A percentile compares a stretch with the other conserved stretches of the same genome.
phyloP scores from a whole-genome alignment of 2,888 invertebrate species.

The Boloria euphrosyne region DNA sequence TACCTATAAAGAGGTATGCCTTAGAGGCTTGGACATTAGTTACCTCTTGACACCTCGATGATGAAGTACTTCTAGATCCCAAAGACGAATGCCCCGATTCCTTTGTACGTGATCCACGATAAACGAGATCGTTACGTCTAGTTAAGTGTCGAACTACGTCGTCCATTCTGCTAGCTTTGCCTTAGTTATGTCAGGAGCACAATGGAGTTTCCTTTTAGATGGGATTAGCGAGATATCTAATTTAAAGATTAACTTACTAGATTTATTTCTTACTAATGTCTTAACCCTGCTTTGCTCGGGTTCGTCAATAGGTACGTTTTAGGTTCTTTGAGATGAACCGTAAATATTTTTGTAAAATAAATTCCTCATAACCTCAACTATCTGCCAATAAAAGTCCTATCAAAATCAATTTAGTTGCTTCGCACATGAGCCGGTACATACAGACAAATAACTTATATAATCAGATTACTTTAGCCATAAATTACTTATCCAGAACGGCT shows the following conservation, averaged over 20 bases:
- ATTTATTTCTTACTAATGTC: too few relatives aligned
- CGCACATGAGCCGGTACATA: too few relatives aligned
- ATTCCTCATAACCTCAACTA: too few relatives aligned
- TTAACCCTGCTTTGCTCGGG: too few relatives aligned
- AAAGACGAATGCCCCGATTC: slow-evolving; percentile 36
- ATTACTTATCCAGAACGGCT: too few relatives aligned
- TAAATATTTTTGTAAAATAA: too few relatives aligned
- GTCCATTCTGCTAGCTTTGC: slow-evolving; percentile 14
- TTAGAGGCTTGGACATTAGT: slow-evolving; percentile 1
- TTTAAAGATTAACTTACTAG: neutral
- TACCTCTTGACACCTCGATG: slow-evolving; percentile 28
- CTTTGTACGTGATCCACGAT: slow-evolving; percentile 33
- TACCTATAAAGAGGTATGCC: neutral
- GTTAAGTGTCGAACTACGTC: slow-evolving; percentile 22
- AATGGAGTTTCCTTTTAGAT: slow-evolving; percentile 5
- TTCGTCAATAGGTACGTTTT: too few relatives aligned
- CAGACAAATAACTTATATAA: too few relatives aligned
- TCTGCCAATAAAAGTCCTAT: too few relatives aligned
- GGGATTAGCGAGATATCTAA: neutral
- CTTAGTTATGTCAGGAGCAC: slow-evolving; percentile 11
- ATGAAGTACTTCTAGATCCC: slow-evolving; percentile 32
- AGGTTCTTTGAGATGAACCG: too few relatives aligned
- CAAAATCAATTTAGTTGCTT: too few relatives aligned
- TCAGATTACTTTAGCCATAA: too few relatives aligned
- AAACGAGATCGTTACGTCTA: slow-evolving; percentile 37